Evolutionary conservation across 2,113 vertebrate species (phyloP).

Genomic region (Malaclemys terrapin): DNA sequence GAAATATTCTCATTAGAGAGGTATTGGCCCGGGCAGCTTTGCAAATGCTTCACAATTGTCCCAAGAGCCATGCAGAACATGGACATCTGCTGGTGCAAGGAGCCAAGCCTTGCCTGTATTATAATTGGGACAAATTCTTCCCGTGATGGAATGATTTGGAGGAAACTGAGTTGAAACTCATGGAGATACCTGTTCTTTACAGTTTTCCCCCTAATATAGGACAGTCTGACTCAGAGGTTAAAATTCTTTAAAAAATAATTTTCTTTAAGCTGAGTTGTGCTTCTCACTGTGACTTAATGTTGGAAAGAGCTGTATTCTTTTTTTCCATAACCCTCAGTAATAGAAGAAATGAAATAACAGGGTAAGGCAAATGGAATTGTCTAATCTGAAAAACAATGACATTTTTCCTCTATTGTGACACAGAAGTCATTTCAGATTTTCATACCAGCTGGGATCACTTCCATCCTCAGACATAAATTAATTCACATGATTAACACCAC

Average conservation of each 20-base stretch:
- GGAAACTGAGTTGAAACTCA: not conserved
- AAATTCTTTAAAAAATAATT: constrained; percentile 1
- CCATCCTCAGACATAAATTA: not conserved
- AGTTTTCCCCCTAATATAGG: not conserved
- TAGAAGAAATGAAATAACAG: not conserved
- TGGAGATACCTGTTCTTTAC: constrained; percentile 10
- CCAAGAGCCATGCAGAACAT: not conserved
- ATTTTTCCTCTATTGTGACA: not conserved
- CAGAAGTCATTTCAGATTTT: not conserved
- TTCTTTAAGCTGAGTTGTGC: not conserved
- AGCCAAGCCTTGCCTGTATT: not conserved
- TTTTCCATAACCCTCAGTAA: not conserved
- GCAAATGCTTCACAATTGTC: not conserved
- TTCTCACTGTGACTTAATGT: not conserved
- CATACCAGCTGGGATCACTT: not conserved
- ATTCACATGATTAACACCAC: not conserved
- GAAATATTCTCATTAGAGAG: not conserved
- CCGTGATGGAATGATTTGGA: constrained; percentile 42
- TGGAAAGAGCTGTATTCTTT: not conserved
- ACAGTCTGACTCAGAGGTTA: not conserved
- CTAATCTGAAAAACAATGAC: not conserved
- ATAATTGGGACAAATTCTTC: constrained; percentile 17
- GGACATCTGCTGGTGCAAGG: constrained; percentile 16
- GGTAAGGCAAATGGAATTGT: not conserved
- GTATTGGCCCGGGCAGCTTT: not conserved